phyloP scores from a whole-genome alignment of 2,797 vertebrate species.

The Rhinatrema bivittatum region DNA sequence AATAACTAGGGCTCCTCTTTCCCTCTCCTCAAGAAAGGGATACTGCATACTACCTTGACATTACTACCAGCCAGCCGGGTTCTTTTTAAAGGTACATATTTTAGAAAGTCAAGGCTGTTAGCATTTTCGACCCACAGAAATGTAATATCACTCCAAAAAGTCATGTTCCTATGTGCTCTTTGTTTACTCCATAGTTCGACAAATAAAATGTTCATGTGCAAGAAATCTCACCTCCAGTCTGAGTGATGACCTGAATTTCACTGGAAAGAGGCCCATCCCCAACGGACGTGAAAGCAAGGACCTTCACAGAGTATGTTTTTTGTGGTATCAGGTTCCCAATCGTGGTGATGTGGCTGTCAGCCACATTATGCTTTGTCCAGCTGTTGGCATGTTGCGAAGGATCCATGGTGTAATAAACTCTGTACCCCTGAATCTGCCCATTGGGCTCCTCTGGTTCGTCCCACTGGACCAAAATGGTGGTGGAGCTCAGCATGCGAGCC shows the following conservation, averaged over 20 bases:
- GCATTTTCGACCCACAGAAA: too few relatives aligned
- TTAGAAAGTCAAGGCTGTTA: too few relatives aligned
- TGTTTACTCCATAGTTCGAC: too few relatives aligned
- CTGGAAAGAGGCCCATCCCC: constrained; percentile 92
- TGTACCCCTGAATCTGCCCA: constrained; percentile 93
- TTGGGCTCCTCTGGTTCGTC: constrained; percentile 95
- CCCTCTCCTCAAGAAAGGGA: too few relatives aligned
- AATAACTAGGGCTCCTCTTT: too few relatives aligned
- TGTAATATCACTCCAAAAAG: too few relatives aligned
- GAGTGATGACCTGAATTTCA: constrained; percentile 95
- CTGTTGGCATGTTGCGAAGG: constrained; percentile 80
- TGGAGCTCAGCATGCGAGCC: constrained; percentile 92
- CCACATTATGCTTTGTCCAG: constrained; percentile 95
- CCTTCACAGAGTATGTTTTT: constrained; percentile 93
- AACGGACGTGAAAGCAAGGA: constrained; percentile 93
- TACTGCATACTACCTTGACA: too few relatives aligned
- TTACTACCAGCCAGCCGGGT: too few relatives aligned
- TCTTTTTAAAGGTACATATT: too few relatives aligned
- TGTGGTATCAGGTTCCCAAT: constrained; percentile 90
- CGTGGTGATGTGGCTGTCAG: constrained; percentile 86
- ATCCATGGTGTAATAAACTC: constrained; percentile 93
- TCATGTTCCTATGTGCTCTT: too few relatives aligned
- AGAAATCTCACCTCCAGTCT: constrained; percentile 83
- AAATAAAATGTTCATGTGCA: too few relatives aligned
- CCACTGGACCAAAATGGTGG: constrained; percentile 95